Evolutionary conservation across 2,888 invertebrate genomes (phyloP).

Genomic region (Acrobasis consociella): DNA sequence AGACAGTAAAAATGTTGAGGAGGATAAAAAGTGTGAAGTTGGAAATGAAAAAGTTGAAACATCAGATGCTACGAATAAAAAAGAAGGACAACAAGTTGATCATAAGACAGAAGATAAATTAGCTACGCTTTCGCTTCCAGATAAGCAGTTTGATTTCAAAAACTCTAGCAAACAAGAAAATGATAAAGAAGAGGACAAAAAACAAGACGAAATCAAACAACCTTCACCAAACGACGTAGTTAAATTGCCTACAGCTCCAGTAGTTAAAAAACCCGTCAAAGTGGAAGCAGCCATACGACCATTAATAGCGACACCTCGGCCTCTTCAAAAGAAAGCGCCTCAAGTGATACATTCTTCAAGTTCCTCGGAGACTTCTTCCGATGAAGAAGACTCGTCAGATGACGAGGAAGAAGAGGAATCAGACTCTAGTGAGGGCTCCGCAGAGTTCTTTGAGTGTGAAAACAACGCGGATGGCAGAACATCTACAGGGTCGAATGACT

Average conservation of each 20-base stretch:
- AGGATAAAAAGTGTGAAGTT: neutral
- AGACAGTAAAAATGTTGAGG: neutral
- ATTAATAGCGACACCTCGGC: constrained; percentile 84
- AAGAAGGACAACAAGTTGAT: neutral
- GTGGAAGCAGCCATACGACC: constrained; percentile 81
- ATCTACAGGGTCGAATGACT: constrained; percentile 92
- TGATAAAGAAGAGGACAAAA: constrained; percentile 36
- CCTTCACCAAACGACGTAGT: constrained; percentile 33
- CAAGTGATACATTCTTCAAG: constrained; percentile 69
- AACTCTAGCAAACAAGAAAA: constrained; percentile 35
- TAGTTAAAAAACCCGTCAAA: constrained; percentile 66
- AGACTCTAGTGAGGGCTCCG: constrained; percentile 67
- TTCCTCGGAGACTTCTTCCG: constrained; percentile 71
- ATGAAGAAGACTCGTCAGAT: constrained; percentile 71
- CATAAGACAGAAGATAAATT: neutral
- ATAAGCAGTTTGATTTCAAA: constrained; percentile 51
- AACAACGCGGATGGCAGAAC: constrained; percentile 82
- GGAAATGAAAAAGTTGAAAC: neutral
- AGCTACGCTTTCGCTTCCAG: constrained; percentile 3
- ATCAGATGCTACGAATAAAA: no score
- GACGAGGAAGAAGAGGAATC: constrained; percentile 71
- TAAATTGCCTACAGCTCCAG: constrained; percentile 35
- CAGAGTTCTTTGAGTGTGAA: constrained; percentile 75
- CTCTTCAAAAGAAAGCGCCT: constrained; percentile 79
- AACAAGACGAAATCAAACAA: constrained; percentile 42